phyloP scores from a whole-genome alignment of 1,140 invertebrate species.

The Radopholus similis region DNA sequence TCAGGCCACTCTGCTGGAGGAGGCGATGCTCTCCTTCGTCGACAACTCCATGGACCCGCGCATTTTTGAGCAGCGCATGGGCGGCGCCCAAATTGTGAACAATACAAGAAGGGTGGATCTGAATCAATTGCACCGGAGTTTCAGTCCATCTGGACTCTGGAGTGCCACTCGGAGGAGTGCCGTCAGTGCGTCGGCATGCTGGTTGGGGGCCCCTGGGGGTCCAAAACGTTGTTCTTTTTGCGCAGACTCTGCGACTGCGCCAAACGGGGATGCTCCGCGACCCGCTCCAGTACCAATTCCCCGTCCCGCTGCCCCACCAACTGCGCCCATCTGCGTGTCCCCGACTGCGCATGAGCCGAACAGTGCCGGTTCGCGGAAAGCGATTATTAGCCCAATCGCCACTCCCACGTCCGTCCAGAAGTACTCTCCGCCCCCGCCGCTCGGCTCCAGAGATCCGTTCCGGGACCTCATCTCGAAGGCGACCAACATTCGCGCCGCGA shows the following conservation, averaged over 20 bases:
- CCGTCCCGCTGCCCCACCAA: constrained; percentile 29
- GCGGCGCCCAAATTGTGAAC: constrained; percentile 33
- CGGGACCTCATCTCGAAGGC: neutral
- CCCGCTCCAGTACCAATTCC: constrained; percentile 27
- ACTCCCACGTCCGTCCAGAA: neutral
- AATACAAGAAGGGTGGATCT: constrained; percentile 1
- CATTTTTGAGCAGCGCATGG: constrained; percentile 34
- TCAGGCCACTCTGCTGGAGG: constrained; percentile 33
- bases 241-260: constrained; percentile 33
- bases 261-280: constrained; percentile 36
- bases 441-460: constrained; percentile 1
- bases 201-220: neutral
- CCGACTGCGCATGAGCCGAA: constrained; percentile 31
- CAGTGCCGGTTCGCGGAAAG: constrained; percentile 25
- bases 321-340: constrained; percentile 29
- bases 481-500: neutral
- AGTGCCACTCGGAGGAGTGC: constrained; percentile 34
- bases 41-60: constrained; percentile 38
- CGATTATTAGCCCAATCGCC: neutral
- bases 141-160: constrained; percentile 33
- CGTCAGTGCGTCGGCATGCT: constrained; percentile 47
- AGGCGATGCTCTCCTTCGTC: constrained; percentile 46
- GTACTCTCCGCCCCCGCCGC: constrained; percentile 1
- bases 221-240: neutral
- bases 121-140: neutral